Evolutionary conservation across 2,888 invertebrate genomes (phyloP), one percentile per base, ranked within the genome.

Genomic region (Actias luna): DNA sequence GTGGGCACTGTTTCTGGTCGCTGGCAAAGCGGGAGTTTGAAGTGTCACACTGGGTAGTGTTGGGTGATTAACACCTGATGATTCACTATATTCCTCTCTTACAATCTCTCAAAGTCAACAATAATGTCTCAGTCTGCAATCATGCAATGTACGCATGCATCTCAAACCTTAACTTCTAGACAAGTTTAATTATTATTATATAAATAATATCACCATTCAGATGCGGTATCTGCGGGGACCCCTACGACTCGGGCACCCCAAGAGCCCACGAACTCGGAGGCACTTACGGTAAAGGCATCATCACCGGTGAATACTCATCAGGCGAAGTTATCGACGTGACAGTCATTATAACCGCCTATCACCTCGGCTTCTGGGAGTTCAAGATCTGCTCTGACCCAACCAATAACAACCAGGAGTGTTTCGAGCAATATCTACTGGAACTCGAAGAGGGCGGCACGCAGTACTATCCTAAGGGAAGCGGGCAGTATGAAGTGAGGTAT

Each of bases 221-320:
- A 67, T 98, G 97, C 80, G 97, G 97, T 0, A 94, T 97, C 57
- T 97, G 97, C 75, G 97, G 97, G 0, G 97, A 97, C 80, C 92
- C 97, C 0, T 97, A 95, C 95, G 95, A 97, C 78, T 72, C 92
- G 61, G 82, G 92, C 62, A 67, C 73, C 75, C 97, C 97, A 0
- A 93, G 97, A 58, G 88, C 95, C 0, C 96, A 97, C 84, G 97
- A 98, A 83, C 94, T 94, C 5, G 97, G 97, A 0, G 97, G 97
- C 0, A 94, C 92, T 46, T 97, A 95, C 87, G 97, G 97, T 0
- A 93, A 94, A 70, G 96, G 97, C 1, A 92, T 96, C 58, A 94
- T 97, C 65, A 96, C 96, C 0, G 94, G 95, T 1, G 18, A 63
- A 18, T 63, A 63, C 2, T 93, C 94, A 64, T 97, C 94, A 0